Conservation (phyloP, 2,113 vertebrate species). For the Micromys minutus region DNA sequence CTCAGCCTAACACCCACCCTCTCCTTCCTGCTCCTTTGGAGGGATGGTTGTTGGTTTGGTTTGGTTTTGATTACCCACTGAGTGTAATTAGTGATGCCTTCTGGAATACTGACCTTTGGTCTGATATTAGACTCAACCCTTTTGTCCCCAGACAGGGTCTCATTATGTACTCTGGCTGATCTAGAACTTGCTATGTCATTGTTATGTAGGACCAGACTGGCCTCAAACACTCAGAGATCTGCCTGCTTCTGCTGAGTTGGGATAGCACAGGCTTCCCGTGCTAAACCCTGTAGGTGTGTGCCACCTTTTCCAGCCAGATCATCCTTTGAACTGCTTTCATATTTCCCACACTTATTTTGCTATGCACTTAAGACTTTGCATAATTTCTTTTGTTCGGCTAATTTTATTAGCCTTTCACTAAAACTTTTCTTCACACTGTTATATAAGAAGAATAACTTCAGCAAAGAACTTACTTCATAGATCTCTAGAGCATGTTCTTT, state of each 20-base stretch:
- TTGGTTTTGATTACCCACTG: background rate
- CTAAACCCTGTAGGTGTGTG: background rate
- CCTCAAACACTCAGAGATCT: background rate
- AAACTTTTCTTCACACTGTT: background rate
- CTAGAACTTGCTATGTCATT: background rate
- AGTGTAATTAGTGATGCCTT: background rate
- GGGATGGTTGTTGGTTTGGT: background rate
- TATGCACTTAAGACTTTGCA: background rate
- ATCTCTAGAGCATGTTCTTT: background rate
- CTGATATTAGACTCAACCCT: background rate
- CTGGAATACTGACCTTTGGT: background rate
- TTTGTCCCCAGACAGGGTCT: background rate
- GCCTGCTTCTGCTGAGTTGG: background rate
- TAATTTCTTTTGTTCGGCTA: background rate
- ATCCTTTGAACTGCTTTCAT: slow-evolving; percentile 14
- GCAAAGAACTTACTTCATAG: background rate
- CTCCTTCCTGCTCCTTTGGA: background rate
- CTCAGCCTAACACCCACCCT: background rate
- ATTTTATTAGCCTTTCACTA: background rate
- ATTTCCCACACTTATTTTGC: background rate
- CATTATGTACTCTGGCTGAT: background rate
- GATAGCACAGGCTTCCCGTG: no score
- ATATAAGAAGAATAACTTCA: background rate
- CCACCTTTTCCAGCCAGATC: background rate
- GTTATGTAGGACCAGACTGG: background rate